These are phyloP conservation scores for Chaetura pelagica DNA, from an alignment of 2,113 vertebrate species.

Conservation along the genomic window DNA sequence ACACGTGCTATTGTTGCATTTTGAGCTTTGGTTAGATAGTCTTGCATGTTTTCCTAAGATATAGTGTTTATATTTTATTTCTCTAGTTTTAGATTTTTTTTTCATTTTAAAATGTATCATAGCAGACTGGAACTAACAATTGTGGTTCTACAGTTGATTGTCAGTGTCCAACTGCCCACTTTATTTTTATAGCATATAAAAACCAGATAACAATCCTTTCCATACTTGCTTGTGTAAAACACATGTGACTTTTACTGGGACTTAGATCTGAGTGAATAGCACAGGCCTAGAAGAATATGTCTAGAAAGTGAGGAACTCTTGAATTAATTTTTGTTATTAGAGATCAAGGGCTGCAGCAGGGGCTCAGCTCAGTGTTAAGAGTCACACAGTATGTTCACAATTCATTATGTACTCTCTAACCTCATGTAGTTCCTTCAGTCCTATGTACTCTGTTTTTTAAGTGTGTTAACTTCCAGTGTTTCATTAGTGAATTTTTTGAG, in stretches of 20 bases:
- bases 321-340: not conserved
- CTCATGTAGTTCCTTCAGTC: not conserved
- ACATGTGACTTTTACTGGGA: not conserved
- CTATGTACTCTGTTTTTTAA: not conserved
- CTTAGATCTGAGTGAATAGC: not conserved
- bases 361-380: not conserved
- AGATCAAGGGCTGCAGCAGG: not conserved
- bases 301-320: not conserved
- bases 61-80: not conserved
- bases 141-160: not conserved
- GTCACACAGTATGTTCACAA: not conserved
- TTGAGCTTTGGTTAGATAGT: not conserved
- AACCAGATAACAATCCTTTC: not conserved
- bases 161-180: not conserved
- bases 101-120: not conserved
- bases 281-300: not conserved
- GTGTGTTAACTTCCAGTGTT: not conserved
- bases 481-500: not conserved
- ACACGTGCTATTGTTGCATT: not conserved
- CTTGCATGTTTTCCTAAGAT: not conserved
- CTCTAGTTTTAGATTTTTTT: not conserved
- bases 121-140: not conserved
- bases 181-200: not conserved
- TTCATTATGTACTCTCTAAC: not conserved
- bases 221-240: not conserved